Base-by-base conservation (phyloP, 1,140 invertebrate genomes). In the Chlorops oryzae region DNA sequence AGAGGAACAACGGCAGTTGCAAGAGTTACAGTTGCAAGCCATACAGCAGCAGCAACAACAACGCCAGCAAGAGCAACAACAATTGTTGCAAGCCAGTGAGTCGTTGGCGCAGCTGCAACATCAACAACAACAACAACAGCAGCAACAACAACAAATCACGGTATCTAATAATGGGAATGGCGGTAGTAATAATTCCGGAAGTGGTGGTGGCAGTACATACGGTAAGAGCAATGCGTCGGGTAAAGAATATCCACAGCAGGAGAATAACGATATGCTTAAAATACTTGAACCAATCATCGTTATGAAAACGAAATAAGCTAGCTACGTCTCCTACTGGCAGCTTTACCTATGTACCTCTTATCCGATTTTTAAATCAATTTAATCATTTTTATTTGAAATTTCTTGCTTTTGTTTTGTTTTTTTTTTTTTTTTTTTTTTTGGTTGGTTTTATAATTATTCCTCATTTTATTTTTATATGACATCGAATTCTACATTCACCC, bases 231-330 rank as follows among this genome's bases (percentile, higher is more conserved):
- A n/a, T n/a, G n/a, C 40, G 13, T 32, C 52, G 13, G 42, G 41
- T 22, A 54, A 54, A 23, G 52, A 54, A 43, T 54, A 44, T 40
- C 25, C 52, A 45, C 51, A 52, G 34, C 46, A 39, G 15, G 65
- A 71, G 28, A 71, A 69, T 54, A 66, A 68, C 22, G 65, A 71
- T 55, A 69, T 71, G 58, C 57, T 71, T 6, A 71, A 71, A 59
- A 71, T 71, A 56, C 63, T 71, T 49, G 69, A 71, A 55, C 69
- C 69, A 27, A 71, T 71, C 49, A 71, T 71, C 53, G 64, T 69
- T 9, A 71, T 71, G 68, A 71, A 71, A 55, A 69, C 69, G 47
- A 71, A 69, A 65, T 71, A 65, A 69, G 52, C n/a, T n/a, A n/a
- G n/a, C n/a, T n/a, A n/a, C n/a, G n/a, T n/a, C n/a, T n/a, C n/a